Base-by-base conservation (phyloP, 2,797 vertebrate species). In the Spea hammondii region DNA sequence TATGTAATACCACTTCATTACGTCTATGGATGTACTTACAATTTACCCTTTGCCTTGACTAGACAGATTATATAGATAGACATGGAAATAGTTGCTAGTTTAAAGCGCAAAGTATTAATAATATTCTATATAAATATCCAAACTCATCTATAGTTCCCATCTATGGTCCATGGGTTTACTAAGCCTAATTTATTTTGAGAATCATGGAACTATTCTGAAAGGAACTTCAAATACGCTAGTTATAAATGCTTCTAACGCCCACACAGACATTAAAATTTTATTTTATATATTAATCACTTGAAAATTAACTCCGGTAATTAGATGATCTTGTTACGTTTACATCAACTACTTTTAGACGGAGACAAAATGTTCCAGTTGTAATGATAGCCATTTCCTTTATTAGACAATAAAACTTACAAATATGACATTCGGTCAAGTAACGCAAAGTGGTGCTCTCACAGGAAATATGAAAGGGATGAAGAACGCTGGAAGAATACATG, bases 351-450 rank as follows among this genome's bases (percentile, higher is more conserved):
- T 68, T 74, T 70, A 68, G 68, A 7, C 12, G 8, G 46, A 66
- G 47, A 73, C 55, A 12, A 70, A 82, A 82, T 82, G 79, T 77
- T 77, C 74, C 51, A 54, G 70, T 57, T 65, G 62, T 77, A 62
- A 64, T 66, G 51, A 81, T 4, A 65, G 44, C 44, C 76, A 76
- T 74, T 87, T 87, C 83, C 87, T 83, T 83, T 57, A 32, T 32
- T 32, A 3, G 82, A 64, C 14, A 82, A 83, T 72, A 83, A 82
- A 71, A 32, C 32, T 32, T 4, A 17, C 44, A 62, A 10, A 72
- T 47, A 70, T 66, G 47, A 12, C n/a, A 73, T 51, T 73, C 6
- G 50, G 14, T 62, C 4, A 17, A 57, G 13, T 51, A 32, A 7
- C 13, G 4, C 4, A 47, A n/a, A 78, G 48, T 57, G 8, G 13